A percentile compares a stretch with the other conserved stretches of the same genome.
phyloP scores from a whole-genome alignment of 2,888 invertebrate species.

The Polylopha cassiicola region DNA sequence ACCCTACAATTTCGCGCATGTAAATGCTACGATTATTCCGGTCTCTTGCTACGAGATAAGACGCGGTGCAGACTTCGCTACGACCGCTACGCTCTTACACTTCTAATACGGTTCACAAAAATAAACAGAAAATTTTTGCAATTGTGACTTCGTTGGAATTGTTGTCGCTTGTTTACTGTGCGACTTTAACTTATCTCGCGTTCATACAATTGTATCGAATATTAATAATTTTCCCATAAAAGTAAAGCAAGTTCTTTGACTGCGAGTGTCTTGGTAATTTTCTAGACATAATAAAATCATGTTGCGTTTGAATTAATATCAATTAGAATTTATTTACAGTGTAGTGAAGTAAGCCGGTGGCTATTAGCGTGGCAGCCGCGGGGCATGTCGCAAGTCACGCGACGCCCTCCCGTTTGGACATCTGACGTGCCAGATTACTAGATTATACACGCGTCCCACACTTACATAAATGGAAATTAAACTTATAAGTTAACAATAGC shows the following conservation, averaged over 20 bases:
- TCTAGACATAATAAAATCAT: constrained; percentile 8
- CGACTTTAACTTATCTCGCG: too few species aligned
- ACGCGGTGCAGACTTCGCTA: constrained; percentile 14
- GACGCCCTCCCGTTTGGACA: constrained; percentile 36
- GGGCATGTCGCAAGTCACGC: constrained; percentile 37
- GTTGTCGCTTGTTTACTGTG: too few species aligned
- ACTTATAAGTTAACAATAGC: too few species aligned
- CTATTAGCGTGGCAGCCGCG: constrained; percentile 31
- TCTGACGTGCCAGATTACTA: too few species aligned
- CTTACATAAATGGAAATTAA: too few species aligned
- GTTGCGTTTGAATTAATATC: constrained; percentile 21
- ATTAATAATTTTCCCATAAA: too few species aligned
- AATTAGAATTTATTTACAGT: constrained; percentile 24
- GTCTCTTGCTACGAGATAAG: constrained; percentile 20
- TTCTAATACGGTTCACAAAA: constrained; percentile 3
- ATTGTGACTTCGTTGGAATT: too few species aligned
- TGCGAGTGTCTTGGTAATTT: too few species aligned
- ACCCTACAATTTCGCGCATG: constrained; percentile 14
- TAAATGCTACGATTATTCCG: constrained; percentile 15
- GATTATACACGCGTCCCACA: too few species aligned
- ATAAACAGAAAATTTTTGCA: constrained; percentile 1
- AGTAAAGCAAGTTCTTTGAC: too few species aligned
- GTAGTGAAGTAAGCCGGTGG: constrained; percentile 24
- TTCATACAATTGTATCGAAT: too few species aligned
- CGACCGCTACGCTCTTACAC: constrained; percentile 11